Evolutionary conservation across 2,113 vertebrate species (phyloP), one percentile per base, ranked within the genome.

Genomic region (Megalops atlanticus): DNA sequence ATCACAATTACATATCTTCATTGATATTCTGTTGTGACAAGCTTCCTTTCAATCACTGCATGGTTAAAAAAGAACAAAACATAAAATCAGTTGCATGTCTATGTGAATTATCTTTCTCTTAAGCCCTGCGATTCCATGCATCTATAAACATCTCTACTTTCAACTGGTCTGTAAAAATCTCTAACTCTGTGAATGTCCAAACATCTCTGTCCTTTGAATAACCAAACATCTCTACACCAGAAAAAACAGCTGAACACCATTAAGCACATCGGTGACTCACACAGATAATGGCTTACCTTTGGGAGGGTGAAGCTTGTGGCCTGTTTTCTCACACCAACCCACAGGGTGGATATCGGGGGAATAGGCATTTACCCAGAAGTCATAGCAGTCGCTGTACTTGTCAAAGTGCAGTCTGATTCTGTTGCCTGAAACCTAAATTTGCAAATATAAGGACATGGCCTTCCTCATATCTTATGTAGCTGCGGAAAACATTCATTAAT

Each of bases 311-410:
- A 96, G 94, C 54, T 94, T 96, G 86, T 96, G 95, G 54, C 94
- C 92, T 1, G 95, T 96, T 91, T 95, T 96, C 88, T 96, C 95
- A 86, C 95, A 96, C 95, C 95, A 96, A 10, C 95, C 95, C 21
- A 94, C 94, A 0, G 95, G 95, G 82, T 95, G 95, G 76, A 96
- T 95, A 69, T 96, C 95, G 39, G 95, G 88, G 64, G 95, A 95
- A 64, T 95, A 94, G 68, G 94, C 94, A 1, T 96, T 96, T 54
- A 96, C 91, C 95, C 95, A 96, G 90, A 96, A 96, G 87, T 96
- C 95, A 0, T 96, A 96, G 84, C 94, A 95, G 80, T 96, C 95
- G 24, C 94, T 88, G 77, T 94, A 96, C 14, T 93, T 93, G 85
- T 96, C 95, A 85, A 96, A 96, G 86, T 95, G 95, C 36, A 96